A percentile compares a stretch with the other conserved stretches of the same genome.
These are phyloP conservation scores for Naso thynnoides DNA, from an alignment of 2,797 vertebrate genomes.

Conservation along the genomic window DNA sequence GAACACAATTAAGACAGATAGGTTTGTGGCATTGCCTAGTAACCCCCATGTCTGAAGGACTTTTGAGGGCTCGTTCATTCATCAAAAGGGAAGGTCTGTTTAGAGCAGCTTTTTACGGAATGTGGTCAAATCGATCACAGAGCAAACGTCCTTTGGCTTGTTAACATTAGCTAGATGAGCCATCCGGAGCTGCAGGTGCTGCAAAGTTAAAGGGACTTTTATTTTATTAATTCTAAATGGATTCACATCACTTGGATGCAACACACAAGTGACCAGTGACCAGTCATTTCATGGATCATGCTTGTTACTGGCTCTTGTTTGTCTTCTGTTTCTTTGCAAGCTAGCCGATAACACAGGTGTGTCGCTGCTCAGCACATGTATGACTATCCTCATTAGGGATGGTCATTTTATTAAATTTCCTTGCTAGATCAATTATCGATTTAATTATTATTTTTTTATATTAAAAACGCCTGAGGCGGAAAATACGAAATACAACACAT, in stretches of 20 bases:
- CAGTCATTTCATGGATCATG: slow-evolving; percentile 25
- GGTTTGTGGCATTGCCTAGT: slow-evolving; percentile 69
- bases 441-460: no score
- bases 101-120: slow-evolving; percentile 41
- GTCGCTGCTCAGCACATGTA: background rate
- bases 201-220: slow-evolving; percentile 55
- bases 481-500: no score
- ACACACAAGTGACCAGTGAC: slow-evolving; percentile 40
- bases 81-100: slow-evolving; percentile 60
- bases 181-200: slow-evolving; percentile 45
- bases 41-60: slow-evolving; percentile 75
- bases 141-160: slow-evolving; percentile 38
- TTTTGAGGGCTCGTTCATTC: slow-evolving; percentile 65
- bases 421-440: no score
- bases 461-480: no score
- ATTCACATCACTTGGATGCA: slow-evolving; percentile 33
- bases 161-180: slow-evolving; percentile 59
- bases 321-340: background rate
- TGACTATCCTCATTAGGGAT: background rate
- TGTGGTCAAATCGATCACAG: slow-evolving; percentile 63
- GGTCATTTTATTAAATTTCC: no score
- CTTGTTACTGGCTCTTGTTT: slow-evolving; percentile 7
- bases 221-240: slow-evolving; percentile 61
- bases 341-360: background rate
- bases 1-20: slow-evolving; percentile 77